Evolutionary conservation across 2,113 vertebrate species (phyloP), one percentile per base, ranked within the genome.

Genomic region (Turdus rufiventris): DNA sequence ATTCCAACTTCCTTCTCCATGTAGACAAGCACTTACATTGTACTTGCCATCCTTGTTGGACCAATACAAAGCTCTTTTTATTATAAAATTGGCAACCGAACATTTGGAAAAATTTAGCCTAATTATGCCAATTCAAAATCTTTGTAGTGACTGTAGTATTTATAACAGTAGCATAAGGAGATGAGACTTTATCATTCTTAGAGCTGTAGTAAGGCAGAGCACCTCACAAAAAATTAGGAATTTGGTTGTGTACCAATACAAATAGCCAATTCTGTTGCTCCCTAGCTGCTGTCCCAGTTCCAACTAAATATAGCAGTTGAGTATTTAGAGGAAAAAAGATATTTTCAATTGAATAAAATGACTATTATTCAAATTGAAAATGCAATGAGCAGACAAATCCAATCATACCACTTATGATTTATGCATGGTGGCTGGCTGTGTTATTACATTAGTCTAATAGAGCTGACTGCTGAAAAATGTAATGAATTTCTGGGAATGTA

Each of bases 381-480:
- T 85, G 56, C 82, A 71, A 10, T 47, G 85, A 94, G 70, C 72
- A 89, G 92, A 91, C 79, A 96, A 86, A 91, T 94, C 81, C 94
- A 94, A 81, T 95, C 94, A 94, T 83, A 88, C 48, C 23, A 38
- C 79, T 86, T 92, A 96, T 92, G 53, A 87, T 63, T 96, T 96
- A 93, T 86, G 78, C 88, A 86, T 90, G 67, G 71, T 81, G 73
- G 48, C 74, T 96, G 88, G 53, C 74, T 80, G 29, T 85, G 71
- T 87, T 92, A 87, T 81, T 94, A 53, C 70, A 89, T 93, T 96
- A 94, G 60, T 88, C 54, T 93, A 91, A 83, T 87, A 74, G 87
- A 86, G 29, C 75, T 72, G 88, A 83, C 81, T 88, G 58, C 51
- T 94, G 94, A 93, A 94, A 92, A 96, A 92, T 92, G 26, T 48